Percentiles rank a stretch among this genome's conserved stretches.
Conservation (phyloP, 2,113 vertebrate genomes). For the Phalacrocorax carbo region DNA sequence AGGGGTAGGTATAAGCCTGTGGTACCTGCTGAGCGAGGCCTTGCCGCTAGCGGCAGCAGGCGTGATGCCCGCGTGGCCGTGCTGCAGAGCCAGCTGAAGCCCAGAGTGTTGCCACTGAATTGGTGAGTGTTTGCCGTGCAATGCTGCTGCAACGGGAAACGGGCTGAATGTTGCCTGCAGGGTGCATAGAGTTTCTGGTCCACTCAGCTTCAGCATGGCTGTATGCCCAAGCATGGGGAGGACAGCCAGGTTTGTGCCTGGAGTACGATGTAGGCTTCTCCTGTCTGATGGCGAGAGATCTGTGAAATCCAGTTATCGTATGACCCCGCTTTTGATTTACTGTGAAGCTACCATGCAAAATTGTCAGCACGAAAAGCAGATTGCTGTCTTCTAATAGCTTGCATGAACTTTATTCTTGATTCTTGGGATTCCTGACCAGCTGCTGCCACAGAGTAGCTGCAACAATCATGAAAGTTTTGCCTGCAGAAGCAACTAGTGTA, state of each 20-base stretch:
- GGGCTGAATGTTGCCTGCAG: background rate
- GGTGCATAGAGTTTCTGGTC: background rate
- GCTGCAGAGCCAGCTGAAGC: background rate
- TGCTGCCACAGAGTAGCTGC: background rate
- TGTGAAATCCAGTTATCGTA: background rate
- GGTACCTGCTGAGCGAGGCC: background rate
- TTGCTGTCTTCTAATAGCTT: background rate
- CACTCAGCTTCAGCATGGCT: background rate
- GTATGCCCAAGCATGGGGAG: background rate
- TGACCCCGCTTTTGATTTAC: background rate
- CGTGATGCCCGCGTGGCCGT: accelerated
- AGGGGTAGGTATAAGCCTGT: background rate
- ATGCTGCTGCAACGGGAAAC: accelerated
- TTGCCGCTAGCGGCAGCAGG: accelerated
- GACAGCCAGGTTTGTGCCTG: background rate
- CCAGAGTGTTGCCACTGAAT: accelerated
- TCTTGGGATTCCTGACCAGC: background rate
- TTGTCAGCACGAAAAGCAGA: background rate
- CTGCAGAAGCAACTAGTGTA: background rate
- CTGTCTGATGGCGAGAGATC: background rate
- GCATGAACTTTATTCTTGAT: background rate
- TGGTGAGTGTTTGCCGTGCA: accelerated
- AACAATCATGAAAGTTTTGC: background rate
- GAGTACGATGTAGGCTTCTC: background rate
- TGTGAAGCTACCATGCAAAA: background rate